Evolutionary conservation across 2,888 invertebrate species (phyloP).

Genomic region (Nowickia ferox): DNA sequence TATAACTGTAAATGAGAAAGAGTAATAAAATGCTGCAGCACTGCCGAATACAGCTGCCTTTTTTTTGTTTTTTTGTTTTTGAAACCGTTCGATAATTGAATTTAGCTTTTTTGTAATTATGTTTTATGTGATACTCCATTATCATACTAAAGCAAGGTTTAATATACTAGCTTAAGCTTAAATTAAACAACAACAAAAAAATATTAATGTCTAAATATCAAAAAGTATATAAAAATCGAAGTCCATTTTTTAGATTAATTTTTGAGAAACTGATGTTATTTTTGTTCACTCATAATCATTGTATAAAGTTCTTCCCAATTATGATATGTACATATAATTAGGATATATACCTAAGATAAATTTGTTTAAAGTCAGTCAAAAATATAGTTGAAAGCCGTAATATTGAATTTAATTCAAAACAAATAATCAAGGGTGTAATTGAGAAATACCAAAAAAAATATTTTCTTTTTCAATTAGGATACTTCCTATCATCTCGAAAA

Average conservation of each 20-base stretch:
- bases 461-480: conserved; percentile 26
- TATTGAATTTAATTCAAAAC: conserved; percentile 46
- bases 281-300: conserved; percentile 81
- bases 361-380: conserved; percentile 82
- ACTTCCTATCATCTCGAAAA: conserved; percentile 64
- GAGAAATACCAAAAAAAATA: conserved; percentile 21
- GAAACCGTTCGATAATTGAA: conserved; percentile 66
- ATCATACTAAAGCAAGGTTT: conserved; percentile 60
- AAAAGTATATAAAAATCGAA: conserved; percentile 81
- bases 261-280: conserved; percentile 81
- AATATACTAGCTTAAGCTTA: conserved; percentile 67
- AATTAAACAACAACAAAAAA: conserved; percentile 53
- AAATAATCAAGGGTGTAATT: conserved; percentile 68
- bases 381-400: conserved; percentile 75
- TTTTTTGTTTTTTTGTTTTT: conserved; percentile 13
- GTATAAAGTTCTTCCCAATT: conserved; percentile 75
- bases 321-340: conserved; percentile 67
- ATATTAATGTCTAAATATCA: conserved; percentile 51
- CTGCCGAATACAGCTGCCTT: conserved; percentile 46
- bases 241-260: conserved; percentile 79
- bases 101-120: conserved; percentile 68
- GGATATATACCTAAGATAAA: conserved; percentile 75
- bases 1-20: conserved; percentile 61
- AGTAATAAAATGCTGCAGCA: conserved; percentile 42
- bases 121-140: conserved; percentile 38